These are phyloP conservation scores for Pogonomyrmex californicus DNA, from an alignment of 1,140 invertebrate genomes.

Conservation along the genomic window DNA sequence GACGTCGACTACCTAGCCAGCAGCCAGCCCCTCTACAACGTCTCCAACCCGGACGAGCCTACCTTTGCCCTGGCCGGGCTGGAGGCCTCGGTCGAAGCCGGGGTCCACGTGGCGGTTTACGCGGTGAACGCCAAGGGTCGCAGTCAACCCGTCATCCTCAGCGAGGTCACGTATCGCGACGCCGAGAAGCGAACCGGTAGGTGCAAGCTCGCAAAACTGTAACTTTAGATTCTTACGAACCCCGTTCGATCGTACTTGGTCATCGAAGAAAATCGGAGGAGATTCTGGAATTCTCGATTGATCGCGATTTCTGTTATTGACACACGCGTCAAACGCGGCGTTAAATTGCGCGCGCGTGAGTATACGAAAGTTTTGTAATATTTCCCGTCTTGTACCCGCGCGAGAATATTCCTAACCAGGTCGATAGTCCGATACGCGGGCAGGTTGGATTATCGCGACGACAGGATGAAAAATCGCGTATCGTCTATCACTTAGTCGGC, in stretches of 20 bases:
- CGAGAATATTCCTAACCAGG: neutral
- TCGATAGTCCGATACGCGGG: neutral
- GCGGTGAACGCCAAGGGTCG: slow-evolving; percentile 93
- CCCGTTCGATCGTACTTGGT: neutral
- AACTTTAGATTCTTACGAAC: neutral
- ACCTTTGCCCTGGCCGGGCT: slow-evolving; percentile 91
- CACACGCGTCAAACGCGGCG: neutral
- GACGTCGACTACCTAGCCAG: slow-evolving; percentile 83
- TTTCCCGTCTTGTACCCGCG: neutral
- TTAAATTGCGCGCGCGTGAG: neutral
- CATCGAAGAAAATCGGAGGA: neutral
- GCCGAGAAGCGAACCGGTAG: slow-evolving; percentile 94
- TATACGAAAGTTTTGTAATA: neutral
- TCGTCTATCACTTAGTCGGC: slow-evolving; percentile 42
- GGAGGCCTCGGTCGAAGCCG: slow-evolving; percentile 90
- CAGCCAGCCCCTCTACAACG: slow-evolving; percentile 88
- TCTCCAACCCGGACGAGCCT: slow-evolving; percentile 89
- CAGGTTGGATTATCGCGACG: slow-evolving; percentile 18
- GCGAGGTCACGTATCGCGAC: slow-evolving; percentile 92
- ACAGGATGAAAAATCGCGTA: slow-evolving; percentile 69
- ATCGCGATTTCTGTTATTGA: neutral
- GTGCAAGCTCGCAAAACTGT: slow-evolving; percentile 63
- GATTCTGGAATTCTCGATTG: neutral
- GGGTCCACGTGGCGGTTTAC: slow-evolving; percentile 91
- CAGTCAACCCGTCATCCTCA: slow-evolving; percentile 90